Evolutionary conservation across 1,140 invertebrate genomes (phyloP).

Genomic region (Streblospio benedicti): DNA sequence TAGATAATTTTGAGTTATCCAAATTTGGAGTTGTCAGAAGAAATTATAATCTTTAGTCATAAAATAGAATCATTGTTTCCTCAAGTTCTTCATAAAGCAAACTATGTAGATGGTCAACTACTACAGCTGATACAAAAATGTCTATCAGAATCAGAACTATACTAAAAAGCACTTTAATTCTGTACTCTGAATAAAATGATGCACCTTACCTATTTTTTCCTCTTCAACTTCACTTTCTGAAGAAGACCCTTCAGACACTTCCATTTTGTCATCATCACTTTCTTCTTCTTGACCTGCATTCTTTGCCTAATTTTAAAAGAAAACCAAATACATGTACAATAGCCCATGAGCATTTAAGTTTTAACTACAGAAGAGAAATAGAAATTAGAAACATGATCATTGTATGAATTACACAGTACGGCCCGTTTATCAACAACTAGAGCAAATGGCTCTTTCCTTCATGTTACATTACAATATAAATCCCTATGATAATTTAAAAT

Average conservation of each 20-base stretch:
- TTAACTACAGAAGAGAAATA: not conserved
- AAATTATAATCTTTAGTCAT: not conserved
- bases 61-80: not conserved
- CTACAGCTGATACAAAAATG: not conserved
- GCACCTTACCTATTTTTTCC: conserved; percentile 9
- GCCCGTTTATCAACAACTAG: not conserved
- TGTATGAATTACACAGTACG: not conserved
- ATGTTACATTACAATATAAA: not conserved
- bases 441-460: not conserved
- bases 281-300: conserved; percentile 13
- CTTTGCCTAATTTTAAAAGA: conserved; percentile 2
- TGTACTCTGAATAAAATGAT: not conserved
- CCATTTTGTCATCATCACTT: conserved; percentile 19
- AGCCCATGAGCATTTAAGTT: not conserved
- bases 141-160: not conserved
- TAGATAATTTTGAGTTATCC: not conserved
- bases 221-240: conserved; percentile 21
- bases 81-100: not conserved
- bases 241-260: not conserved
- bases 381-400: not conserved
- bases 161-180: not conserved
- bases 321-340: not conserved
- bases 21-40: not conserved
- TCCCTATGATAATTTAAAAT: not conserved
- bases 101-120: not conserved